Base-by-base conservation (phyloP, 2,888 invertebrate genomes). In the Hoplodrina blanda region DNA sequence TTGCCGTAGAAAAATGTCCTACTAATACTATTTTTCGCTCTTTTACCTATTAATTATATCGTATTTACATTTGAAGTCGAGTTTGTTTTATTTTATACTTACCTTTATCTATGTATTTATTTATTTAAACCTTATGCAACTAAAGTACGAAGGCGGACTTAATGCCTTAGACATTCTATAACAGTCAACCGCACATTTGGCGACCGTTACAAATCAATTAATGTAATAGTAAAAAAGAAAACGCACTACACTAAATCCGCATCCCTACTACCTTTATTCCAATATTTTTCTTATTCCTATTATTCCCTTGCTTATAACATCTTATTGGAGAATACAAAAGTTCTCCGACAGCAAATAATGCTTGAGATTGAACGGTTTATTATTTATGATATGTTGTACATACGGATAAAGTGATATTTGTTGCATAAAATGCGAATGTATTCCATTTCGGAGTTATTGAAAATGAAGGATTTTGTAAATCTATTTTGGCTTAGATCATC, bases 341-440 rank as follows among this genome's bases (percentile, higher is more conserved):
- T 69, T 66, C n/a, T 46, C 60, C 53, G 69, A 46, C 65, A 74
- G 65, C 68, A 78, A 81, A 80, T 82, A 80, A 75, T 67, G 62
- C 57, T 59, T 46, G 53, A 71, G 68, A 78, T 80, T 74, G 79
- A 78, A 78, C 57, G 65, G 50, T 82, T 69, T 70, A 71, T 71
- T 74, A 78, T 82, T 74, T 77, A 79, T 62, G 69, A 66, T 62
- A 76, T 52, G 10, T 59, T 46, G 13, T 49, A 65, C 52, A 50
- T n/a, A 50, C 25, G 56, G 44, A 65, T 57, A 20, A 57, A 60
- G 72, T 68, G 2, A 33, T 80, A 68, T 76, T 69, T 76, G 60
- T 69, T 80, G 69, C 69, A 75, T 60, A 57, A 52, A 65, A 69
- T 65, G 19, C 6, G 33, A 59, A 69, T 62, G 56, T 74, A 20